Evolutionary conservation across 2,888 invertebrate genomes (phyloP).

Genomic region (Cinara cedri): DNA sequence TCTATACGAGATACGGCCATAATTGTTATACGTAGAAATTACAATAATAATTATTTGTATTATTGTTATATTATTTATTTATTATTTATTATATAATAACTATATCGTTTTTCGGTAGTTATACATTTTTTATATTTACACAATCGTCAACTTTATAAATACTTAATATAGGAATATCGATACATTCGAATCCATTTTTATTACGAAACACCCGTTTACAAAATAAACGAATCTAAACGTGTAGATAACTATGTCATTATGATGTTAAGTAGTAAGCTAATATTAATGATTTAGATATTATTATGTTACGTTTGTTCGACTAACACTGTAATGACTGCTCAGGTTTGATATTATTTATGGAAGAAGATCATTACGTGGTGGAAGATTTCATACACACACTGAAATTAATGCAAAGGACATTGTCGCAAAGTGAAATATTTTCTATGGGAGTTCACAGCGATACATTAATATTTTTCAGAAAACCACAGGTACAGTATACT

Average conservation of each 20-base stretch:
- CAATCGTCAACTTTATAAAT: no score
- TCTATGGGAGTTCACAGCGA: not conserved
- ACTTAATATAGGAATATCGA: no score
- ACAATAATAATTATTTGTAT: no score
- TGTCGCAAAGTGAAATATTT: not conserved
- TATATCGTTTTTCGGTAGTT: no score
- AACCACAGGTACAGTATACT: not conserved
- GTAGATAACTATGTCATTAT: no score
- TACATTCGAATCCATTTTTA: not conserved
- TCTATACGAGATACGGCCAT: no score
- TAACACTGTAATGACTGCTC: conserved; percentile 56
- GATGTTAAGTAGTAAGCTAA: no score
- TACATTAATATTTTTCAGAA: conserved; percentile 63
- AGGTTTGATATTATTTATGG: conserved; percentile 87
- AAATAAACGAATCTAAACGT: not conserved
- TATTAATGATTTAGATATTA: no score
- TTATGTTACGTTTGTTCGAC: not conserved
- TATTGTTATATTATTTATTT: no score
- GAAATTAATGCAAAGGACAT: conserved; percentile 1
- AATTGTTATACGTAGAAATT: no score
- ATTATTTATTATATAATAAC: no score
- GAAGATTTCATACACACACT: conserved; percentile 84
- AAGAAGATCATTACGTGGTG: conserved; percentile 97
- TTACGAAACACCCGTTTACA: not conserved
- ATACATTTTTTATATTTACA: no score